Percentiles rank a stretch among this genome's conserved stretches.
Evolutionary conservation across 1,140 invertebrate genomes (phyloP).

Genomic region (Carposina sasakii): DNA sequence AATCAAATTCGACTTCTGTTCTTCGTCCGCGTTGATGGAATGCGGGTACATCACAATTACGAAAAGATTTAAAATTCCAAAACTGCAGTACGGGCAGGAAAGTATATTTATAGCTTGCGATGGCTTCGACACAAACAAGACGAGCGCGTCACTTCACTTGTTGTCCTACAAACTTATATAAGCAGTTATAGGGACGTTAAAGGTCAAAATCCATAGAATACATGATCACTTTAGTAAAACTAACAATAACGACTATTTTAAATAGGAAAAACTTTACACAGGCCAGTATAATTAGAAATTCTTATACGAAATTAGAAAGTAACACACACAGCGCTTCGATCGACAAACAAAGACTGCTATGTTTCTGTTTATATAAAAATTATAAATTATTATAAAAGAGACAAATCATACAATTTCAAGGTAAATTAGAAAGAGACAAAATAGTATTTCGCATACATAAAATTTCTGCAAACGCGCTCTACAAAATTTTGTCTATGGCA

Average conservation of each 20-base stretch:
- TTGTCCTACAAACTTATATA: slow-evolving; percentile 45
- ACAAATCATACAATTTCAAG: too few species aligned
- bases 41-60: slow-evolving; percentile 72
- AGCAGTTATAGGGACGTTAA: slow-evolving; percentile 40
- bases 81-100: slow-evolving; percentile 42
- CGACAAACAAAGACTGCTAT: slow-evolving; percentile 1
- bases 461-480: too few species aligned
- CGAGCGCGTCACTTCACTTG: slow-evolving; percentile 61
- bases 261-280: too few species aligned
- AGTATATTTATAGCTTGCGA: slow-evolving; percentile 55
- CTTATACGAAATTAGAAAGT: too few species aligned
- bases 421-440: too few species aligned
- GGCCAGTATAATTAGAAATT: too few species aligned
- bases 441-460: too few species aligned
- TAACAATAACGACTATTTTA: too few species aligned
- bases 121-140: slow-evolving; percentile 44
- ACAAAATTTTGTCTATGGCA: too few species aligned
- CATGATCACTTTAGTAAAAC: slow-evolving; percentile 43
- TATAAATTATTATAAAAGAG: too few species aligned
- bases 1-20: slow-evolving; percentile 67
- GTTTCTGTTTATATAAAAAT: too few species aligned
- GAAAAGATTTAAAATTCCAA: slow-evolving; percentile 40
- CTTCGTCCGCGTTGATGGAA: slow-evolving; percentile 66
- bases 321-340: too few species aligned
- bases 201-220: slow-evolving; percentile 66